Evolutionary conservation across 2,113 vertebrate genomes (phyloP), one percentile per base, ranked within the genome.

Genomic region (Neodon shergylaensis): DNA sequence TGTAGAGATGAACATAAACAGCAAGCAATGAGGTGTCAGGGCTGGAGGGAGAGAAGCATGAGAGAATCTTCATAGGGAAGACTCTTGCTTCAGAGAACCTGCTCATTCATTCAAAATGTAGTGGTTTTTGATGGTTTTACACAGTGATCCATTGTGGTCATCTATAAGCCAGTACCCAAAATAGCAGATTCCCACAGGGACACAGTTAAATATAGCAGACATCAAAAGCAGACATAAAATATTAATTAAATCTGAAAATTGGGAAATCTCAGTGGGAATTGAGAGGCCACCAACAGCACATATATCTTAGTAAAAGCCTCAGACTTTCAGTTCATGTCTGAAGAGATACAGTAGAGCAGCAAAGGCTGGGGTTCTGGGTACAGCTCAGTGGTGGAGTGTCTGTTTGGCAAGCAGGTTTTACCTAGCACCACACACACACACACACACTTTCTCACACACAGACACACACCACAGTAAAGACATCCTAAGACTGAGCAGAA

Each of bases 321-420:
- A 44, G 14, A 11, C 13, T 86, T 22, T 68, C 7, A 70, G 7
- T 0, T 63, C 10, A n/a, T 49, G 22, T 42, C 28, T 26, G 42
- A 70, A 73, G 47, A 11, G 24, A 0, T 21, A 54, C 7, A 42
- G 21, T n/a, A 65, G 22, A 16, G 33, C 58, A 91, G 11, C 12
- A 4, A 90, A 6, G 19, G 21, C 7, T 13, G 36, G 33, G 28
- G 54, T 8, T 77, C 7, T 0, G 0, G 36, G 26, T 39, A 14
- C 73, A 44, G 21, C 72, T 74, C 72, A 52, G 12, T 12, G 26
- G 61, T 5, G 13, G 24, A 54, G 17, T 26, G 39, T 49, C 47
- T 42, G 10, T 5, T 74, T 74, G 12, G 39, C 39, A 74, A 42
- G 39, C 39, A 74, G 39, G 39, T 19, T n/a, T 70, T 70, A n/a